These are phyloP conservation scores for Paracyclopina nana DNA, from an alignment of 1,140 invertebrate species.

Conservation along the genomic window DNA sequence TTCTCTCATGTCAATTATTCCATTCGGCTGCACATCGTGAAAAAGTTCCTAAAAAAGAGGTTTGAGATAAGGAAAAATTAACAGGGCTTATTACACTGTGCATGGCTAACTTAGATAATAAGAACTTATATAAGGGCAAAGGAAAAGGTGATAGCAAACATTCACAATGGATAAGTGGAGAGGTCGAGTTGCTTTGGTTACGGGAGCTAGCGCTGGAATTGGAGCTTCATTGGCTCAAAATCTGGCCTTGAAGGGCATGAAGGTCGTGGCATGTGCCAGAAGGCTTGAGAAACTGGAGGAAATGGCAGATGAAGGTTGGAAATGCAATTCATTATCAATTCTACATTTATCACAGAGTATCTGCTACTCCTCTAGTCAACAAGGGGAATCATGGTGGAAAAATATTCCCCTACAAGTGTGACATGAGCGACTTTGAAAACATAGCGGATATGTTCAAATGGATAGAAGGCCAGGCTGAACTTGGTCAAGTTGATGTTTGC, in stretches of 20 bases:
- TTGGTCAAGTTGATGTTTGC: conserved; percentile 25
- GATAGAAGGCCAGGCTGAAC: conserved; percentile 28
- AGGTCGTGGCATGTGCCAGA: conserved; percentile 45
- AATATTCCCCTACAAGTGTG: conserved; percentile 22
- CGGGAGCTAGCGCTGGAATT: conserved; percentile 48
- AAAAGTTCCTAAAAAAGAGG: too few relatives aligned
- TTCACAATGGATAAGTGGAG: conserved; percentile 41
- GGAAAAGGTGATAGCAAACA: not conserved
- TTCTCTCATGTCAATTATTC: too few relatives aligned
- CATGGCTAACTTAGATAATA: too few relatives aligned
- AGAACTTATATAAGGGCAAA: too few relatives aligned
- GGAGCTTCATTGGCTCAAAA: conserved; percentile 32
- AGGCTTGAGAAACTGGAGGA: conserved; percentile 36
- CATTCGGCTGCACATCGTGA: too few relatives aligned
- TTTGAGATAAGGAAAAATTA: too few relatives aligned
- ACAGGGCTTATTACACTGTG: too few relatives aligned
- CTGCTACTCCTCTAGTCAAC: too few relatives aligned
- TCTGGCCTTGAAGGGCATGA: conserved; percentile 29
- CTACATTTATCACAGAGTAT: not conserved
- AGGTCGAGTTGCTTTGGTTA: conserved; percentile 45
- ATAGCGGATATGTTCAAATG: conserved; percentile 24
- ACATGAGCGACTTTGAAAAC: conserved; percentile 24
- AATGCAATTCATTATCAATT: not conserved
- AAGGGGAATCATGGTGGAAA: not conserved
- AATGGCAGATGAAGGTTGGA: not conserved